Conservation (phyloP, 2,113 vertebrate genomes). For the Phasianus colchicus region DNA sequence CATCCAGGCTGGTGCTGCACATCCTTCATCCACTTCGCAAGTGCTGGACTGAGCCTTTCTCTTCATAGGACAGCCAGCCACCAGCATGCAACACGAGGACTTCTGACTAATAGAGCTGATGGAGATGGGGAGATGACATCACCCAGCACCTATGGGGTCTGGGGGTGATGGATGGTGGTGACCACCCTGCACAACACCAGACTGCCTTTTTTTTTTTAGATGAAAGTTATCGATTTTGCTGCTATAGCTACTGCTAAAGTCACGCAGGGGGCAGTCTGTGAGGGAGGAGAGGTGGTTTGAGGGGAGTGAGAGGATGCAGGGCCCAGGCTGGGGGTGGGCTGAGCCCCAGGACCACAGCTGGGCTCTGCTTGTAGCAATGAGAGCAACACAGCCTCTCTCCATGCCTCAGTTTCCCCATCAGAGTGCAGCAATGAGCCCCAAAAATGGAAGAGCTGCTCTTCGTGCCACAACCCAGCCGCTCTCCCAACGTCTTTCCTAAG, state of each 20-base stretch:
- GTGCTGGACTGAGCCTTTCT: neutral
- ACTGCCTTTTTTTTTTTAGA: conserved; percentile 12
- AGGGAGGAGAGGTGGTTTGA: neutral
- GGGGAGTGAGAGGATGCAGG: no score
- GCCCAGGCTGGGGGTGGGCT: neutral
- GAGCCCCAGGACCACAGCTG: neutral
- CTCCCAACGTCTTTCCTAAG: fast-evolving
- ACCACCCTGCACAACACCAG: neutral
- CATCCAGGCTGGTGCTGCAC: neutral
- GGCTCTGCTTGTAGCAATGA: neutral
- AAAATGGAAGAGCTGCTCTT: neutral
- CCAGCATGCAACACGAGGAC: neutral
- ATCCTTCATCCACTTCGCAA: neutral
- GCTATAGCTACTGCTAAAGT: conserved; percentile 56
- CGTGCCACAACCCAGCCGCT: neutral
- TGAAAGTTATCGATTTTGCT: conserved; percentile 48
- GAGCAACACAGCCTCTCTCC: no score
- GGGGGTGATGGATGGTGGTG: conserved; percentile 15
- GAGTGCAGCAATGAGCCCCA: neutral
- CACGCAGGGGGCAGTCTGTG: conserved; percentile 1
- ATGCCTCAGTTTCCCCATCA: neutral
- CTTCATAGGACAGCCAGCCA: neutral
- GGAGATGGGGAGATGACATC: neutral
- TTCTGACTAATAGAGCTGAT: neutral
- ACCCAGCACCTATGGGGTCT: neutral